Evolutionary conservation across 2,888 invertebrate species (phyloP), one percentile per base, ranked within the genome.

Genomic region (Protonemura montana): DNA sequence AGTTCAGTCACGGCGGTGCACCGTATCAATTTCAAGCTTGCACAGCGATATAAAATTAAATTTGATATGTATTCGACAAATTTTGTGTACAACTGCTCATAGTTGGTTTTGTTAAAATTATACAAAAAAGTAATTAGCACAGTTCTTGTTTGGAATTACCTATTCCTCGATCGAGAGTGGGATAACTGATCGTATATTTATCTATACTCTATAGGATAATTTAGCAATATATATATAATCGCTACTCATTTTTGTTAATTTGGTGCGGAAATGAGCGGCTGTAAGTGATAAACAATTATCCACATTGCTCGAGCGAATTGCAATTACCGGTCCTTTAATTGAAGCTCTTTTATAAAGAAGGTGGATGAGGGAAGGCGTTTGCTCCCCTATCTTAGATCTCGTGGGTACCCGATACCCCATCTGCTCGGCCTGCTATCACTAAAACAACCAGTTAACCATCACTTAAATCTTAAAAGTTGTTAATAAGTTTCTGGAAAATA

Each of bases 401-500:
- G n/a, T 21, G 2, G 59, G 16, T 13, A 59, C 59, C 3, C 59
- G 13, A 3, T 59, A 35, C 35, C 59, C 59, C 59, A 59, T 59
- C 59, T 59, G 59, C 59, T 3, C 1, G 59, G 41, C 6, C 59
- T 59, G 59, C 59, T 59, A 13, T 13, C 16, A 59, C 59, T 59
- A 59, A 59, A 59, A 59, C 59, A 59, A 59, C 59, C 59, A 10
- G 59, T 59, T 59, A 59, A 59, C 6, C 59, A 59, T 59, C 59
- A 59, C 59, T 59, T 59, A 59, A 59, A 21, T 21, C 59, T 59
- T 21, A 1, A 59, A 59, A 59, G 59, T 59, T 59, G 13, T 59
- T 59, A 59, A 59, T 59, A 86, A 86, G 77, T 86, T 86, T 76
- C 76, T 25, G 76, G 76, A 25, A 29, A 86, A 82, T 82, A 86